These are phyloP conservation scores for Grammomys dolichurus DNA, from an alignment of 2,113 vertebrate genomes.

Conservation along the genomic window DNA sequence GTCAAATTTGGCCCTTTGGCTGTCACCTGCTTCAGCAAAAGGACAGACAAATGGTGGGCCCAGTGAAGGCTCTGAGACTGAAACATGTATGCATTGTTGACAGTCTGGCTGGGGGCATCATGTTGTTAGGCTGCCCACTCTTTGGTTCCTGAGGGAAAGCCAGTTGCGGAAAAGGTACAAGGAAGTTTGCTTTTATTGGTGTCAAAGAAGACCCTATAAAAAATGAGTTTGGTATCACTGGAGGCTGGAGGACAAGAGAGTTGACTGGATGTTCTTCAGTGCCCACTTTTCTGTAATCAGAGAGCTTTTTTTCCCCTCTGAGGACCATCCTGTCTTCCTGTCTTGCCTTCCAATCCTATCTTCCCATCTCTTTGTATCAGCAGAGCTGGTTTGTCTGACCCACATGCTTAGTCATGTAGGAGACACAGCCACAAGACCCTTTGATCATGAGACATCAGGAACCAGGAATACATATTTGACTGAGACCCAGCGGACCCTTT, in stretches of 20 bases:
- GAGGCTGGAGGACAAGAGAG: neutral
- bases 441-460: slow-evolving; percentile 14
- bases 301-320: neutral
- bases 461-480: neutral
- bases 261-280: fast-evolving
- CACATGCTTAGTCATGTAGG: neutral
- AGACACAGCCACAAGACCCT: neutral
- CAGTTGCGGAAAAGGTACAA: neutral
- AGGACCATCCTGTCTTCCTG: neutral
- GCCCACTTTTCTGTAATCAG: neutral
- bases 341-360: neutral
- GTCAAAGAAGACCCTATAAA: neutral
- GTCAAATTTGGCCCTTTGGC: neutral
- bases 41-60: neutral
- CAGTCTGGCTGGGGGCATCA: neutral
- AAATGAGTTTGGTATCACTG: neutral
- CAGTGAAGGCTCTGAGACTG: neutral
- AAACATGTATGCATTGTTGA: neutral
- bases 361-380: neutral
- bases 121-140: neutral
- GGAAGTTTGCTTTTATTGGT: neutral
- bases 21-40: neutral
- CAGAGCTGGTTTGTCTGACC: neutral
- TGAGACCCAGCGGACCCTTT: neutral
- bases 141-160: neutral